Base-by-base conservation (phyloP, 2,888 invertebrate species). In the Synergus gifuensis region DNA sequence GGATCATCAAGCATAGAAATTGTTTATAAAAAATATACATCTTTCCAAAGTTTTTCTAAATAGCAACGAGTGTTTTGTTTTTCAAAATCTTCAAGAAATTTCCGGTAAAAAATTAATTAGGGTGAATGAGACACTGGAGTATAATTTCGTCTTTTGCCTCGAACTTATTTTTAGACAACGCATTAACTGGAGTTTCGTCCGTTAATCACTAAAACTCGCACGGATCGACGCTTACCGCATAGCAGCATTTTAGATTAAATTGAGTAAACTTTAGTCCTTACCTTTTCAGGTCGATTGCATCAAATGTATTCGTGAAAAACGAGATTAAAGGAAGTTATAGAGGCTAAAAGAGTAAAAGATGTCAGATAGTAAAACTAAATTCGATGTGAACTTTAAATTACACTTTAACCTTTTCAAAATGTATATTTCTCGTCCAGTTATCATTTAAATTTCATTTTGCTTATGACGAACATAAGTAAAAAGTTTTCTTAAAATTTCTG, bases 181-280 rank as follows among this genome's bases (percentile, higher is more conserved):
- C 63, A 79, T 80, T 83, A 83, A 81, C 80, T 81, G 76, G 58
- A 62, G 77, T 79, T 79, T 76, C 76, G 76, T 69, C 63, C 49
- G 77, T 73, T 79, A 82, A 83, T 83, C 79, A 64, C 64, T n/a
- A 40, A 80, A 82, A 80, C 77, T 80, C 78, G 77, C 18, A 54
- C 62, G 60, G 79, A 76, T 80, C 63, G 44, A 62, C 67, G 46
- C 77, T 78, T 81, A 78, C 80, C 81, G 79, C 81, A 82, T 78
- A 83, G 79, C 79, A 77, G 79, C 46, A 76, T 44, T 80, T 73
- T 54, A 60, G 67, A 67, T 77, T 46, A 7, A 69, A 49, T 28
- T 16, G 49, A 22, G 69, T 49, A 69, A 69, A 69, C 69, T 69
- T 69, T 49, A 42, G 22, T 28, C 22, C 49, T 66, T 36, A 9